Evolutionary conservation across 1,140 invertebrate genomes (phyloP), one percentile per base, ranked within the genome.

Genomic region (Drosophila ercepeae): DNA sequence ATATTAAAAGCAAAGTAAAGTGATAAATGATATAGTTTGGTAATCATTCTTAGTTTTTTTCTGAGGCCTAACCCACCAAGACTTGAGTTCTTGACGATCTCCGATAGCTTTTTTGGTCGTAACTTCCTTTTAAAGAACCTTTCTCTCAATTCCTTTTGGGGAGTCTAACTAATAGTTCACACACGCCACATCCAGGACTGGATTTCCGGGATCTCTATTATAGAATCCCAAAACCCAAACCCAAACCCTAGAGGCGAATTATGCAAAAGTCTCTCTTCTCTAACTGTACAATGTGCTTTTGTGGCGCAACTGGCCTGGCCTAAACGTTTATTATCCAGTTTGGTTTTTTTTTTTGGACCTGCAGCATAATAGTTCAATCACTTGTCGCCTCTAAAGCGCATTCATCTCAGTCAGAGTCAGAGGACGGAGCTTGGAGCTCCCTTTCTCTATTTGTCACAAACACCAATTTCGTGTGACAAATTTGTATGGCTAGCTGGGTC

Each of bases 391-490:
- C 76, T 51, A 51, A 75, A 64, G 32, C 53, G 51, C 44, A 54
- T 50, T 29, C 36, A 32, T 44, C 58, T 58, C 27, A 18, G 36
- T 51, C 64, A 6, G 32, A 3, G n/a, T n/a, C n/a, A n/a, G n/a
- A n/a, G n/a, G n/a, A n/a, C n/a, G n/a, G n/a, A n/a, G n/a, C n/a
- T n/a, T n/a, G n/a, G n/a, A n/a, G n/a, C n/a, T n/a, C n/a, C 57
- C 67, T 64, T 75, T 68, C 77, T 64, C 79, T 76, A 88, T 88
- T 88, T 88, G 82, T 89, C 82, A 89, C 74, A 88, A 82, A 89
- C 82, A 88, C 82, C 82, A 88, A 89, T 88, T 88, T 81, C 74
- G 83, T 89, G 83, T 88, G 82, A 82, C 82, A 88, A 88, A 88
- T 88, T 88, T 88, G 82, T 89, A 82, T 89, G 79, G 61, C 69